Conservation (phyloP, 2,888 invertebrate genomes). For the Bruchidius siliquastri region DNA sequence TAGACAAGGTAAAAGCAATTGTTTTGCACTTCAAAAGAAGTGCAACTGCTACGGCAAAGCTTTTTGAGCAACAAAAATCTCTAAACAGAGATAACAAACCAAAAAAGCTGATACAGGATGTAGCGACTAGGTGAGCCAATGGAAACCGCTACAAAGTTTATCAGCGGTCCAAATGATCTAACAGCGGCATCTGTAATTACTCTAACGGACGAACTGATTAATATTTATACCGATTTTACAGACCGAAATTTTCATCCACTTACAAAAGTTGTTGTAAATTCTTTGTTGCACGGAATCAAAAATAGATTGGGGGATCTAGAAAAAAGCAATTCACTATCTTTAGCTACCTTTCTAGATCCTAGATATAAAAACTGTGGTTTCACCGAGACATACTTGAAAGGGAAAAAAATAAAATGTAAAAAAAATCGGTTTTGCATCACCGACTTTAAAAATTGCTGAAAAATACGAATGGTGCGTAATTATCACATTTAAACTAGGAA, state of each 20-base stretch:
- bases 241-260: too few relatives aligned
- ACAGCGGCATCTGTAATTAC: conserved; percentile 18
- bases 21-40: conserved; percentile 29
- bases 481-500: too few relatives aligned
- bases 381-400: conserved; percentile 3
- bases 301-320: too few relatives aligned
- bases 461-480: too few relatives aligned
- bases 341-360: too few relatives aligned
- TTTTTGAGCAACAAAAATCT: conserved; percentile 10
- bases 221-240: too few relatives aligned
- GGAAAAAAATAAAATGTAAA: too few relatives aligned
- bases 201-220: conserved; percentile 10
- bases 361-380: conserved; percentile 22
- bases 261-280: conserved; percentile 4
- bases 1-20: conserved; percentile 13
- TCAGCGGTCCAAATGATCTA: conserved; percentile 23
- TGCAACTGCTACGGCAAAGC: background rate
- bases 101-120: conserved; percentile 11
- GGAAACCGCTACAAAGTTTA: conserved; percentile 19
- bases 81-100: too few relatives aligned
- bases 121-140: conserved; percentile 23
- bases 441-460: too few relatives aligned
- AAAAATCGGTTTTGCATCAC: too few relatives aligned
- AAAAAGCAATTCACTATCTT: too few relatives aligned
- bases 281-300: conserved; percentile 8